phyloP scores from a whole-genome alignment of 2,888 invertebrate genomes.

The Drosophila subsilvestris region DNA sequence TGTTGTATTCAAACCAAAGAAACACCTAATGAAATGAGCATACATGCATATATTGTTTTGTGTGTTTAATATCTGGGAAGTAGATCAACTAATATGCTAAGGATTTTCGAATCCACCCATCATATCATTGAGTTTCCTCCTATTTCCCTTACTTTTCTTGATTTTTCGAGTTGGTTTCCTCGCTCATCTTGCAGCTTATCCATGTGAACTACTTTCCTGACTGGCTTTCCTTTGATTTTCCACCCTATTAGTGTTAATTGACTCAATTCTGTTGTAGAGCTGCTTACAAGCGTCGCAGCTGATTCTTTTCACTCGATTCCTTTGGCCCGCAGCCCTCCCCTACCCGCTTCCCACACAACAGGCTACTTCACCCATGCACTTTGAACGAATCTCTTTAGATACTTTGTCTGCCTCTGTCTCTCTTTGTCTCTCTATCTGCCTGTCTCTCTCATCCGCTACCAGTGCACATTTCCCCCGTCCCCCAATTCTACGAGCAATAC shows the following conservation, averaged over 20 bases:
- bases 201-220: neutral
- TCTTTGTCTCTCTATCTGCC: no score
- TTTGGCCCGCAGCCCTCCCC: neutral
- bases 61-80: neutral
- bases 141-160: neutral
- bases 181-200: neutral
- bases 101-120: no score
- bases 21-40: neutral
- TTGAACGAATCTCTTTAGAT: conserved; percentile 25
- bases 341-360: neutral
- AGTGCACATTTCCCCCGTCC: conserved; percentile 32
- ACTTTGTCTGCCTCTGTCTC: no score
- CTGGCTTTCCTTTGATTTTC: conserved; percentile 23
- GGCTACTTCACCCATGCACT: conserved; percentile 18
- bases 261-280: conserved; percentile 33
- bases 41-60: neutral
- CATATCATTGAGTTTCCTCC: no score
- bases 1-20: neutral
- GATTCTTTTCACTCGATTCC: conserved; percentile 32
- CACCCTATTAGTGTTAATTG: conserved; percentile 35
- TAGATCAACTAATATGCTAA: no score
- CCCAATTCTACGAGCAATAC: conserved; percentile 16
- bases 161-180: neutral
- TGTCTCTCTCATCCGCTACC: neutral
- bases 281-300: conserved; percentile 29